Evolutionary conservation across 2,113 vertebrate species (phyloP), one percentile per base, ranked within the genome.

Genomic region (Noctilio leporinus): DNA sequence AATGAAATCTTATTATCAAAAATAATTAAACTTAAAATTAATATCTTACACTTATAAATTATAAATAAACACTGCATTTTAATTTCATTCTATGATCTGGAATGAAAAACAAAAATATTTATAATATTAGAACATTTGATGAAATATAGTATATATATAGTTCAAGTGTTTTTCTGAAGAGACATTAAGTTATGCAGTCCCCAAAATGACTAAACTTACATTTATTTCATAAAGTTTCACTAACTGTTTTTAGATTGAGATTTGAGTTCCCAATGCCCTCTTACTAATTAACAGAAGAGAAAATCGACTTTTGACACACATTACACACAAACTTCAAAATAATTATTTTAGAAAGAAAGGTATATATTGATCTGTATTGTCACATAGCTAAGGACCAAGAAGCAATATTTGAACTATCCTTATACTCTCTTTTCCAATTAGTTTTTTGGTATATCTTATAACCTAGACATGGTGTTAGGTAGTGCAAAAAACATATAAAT

Each of bases 1-100:
- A 83, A 75, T 22, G 80, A 73, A 93, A 16, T 93, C 53, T 86
- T 38, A 93, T 83, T 59, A 86, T 85, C 84, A 38, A 57, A 70
- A 86, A 86, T 16, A 69, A 86, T 70, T 77, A 49, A 33, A 76
- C 40, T 97, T 93, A 72, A 97, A 82, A 12, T 91, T 10, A 95
- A 11, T 0, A 47, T 87, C 89, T 95, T 40, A 80, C 11, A 85
- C 45, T 76, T 87, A 49, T 62, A 80, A 87, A 93, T 72, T 69
- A 72, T 26, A 80, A 95, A 51, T 57, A 62, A 19, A 10, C 45
- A 38, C 26, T 78, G 53, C 78, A 64, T 85, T 95, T 55, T 55
- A 83, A 89, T 77, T 96, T 93, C 7, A 87, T 64, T 15, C 51
- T 5, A 1, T 69, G 0, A 22, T 86, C 78, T 2, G 2, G 38